A percentile compares a stretch with the other conserved stretches of the same genome.
These are phyloP conservation scores for Diloba caeruleocephala DNA, from an alignment of 2,888 invertebrate genomes.

Conservation along the genomic window DNA sequence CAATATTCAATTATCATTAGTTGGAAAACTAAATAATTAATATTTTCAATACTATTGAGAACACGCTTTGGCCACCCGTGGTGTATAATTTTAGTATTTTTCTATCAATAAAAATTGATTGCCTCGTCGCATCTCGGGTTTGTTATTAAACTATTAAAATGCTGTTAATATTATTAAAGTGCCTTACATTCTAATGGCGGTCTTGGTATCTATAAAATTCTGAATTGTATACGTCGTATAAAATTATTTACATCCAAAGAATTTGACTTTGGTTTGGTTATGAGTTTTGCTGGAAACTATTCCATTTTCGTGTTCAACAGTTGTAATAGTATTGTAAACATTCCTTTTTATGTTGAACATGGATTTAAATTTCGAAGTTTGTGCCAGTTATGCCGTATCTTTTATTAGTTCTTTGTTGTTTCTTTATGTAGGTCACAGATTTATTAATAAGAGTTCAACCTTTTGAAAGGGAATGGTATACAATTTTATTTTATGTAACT, in stretches of 20 bases:
- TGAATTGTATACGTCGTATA: slow-evolving; percentile 57
- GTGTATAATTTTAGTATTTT: slow-evolving; percentile 67
- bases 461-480: slow-evolving; percentile 5
- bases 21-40: slow-evolving; percentile 50
- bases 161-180: slow-evolving; percentile 74
- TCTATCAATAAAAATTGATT: slow-evolving; percentile 80
- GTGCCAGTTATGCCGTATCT: slow-evolving; percentile 18
- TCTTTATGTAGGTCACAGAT: slow-evolving; percentile 20
- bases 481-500: too few species aligned
- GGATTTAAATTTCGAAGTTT: slow-evolving; percentile 26
- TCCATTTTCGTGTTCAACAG: slow-evolving; percentile 38
- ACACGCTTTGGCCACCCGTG: slow-evolving; percentile 69
- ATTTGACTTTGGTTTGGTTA: slow-evolving; percentile 44
- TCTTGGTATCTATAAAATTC: slow-evolving; percentile 62
- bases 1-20: slow-evolving; percentile 46
- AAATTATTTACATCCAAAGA: slow-evolving; percentile 40
- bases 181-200: slow-evolving; percentile 58
- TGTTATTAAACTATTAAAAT: slow-evolving; percentile 77
- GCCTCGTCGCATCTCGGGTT: slow-evolving; percentile 66
- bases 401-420: slow-evolving; percentile 30
- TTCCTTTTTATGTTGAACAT: slow-evolving; percentile 40
- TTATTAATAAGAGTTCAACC: slow-evolving; percentile 16
- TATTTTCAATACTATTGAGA: slow-evolving; percentile 33
- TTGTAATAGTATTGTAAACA: slow-evolving; percentile 47
- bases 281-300: slow-evolving; percentile 33